Evolutionary conservation across 2,888 invertebrate genomes (phyloP).

Genomic region (Cerceris ruficornis): DNA sequence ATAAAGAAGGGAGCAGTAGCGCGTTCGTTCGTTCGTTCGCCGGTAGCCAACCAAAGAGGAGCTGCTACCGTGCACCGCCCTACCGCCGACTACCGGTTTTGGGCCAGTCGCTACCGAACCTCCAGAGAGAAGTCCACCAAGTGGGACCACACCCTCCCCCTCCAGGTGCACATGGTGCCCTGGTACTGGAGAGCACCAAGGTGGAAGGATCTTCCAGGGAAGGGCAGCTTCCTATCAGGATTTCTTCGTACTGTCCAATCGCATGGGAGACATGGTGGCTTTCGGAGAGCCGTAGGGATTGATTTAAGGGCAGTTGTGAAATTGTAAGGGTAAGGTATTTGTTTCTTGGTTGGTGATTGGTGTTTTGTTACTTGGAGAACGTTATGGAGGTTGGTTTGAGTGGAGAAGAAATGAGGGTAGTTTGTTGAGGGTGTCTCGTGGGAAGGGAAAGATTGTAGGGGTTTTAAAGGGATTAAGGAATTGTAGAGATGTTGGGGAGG

Average conservation of each 20-base stretch:
- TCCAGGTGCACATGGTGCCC: slow-evolving; percentile 40
- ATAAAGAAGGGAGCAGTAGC: slow-evolving; percentile 71
- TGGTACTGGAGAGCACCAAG: slow-evolving; percentile 29
- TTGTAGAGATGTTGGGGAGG: too few species aligned
- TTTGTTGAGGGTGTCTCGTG: too few species aligned
- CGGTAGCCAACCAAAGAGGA: slow-evolving; percentile 79
- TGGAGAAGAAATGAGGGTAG: too few species aligned
- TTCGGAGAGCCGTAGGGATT: background rate
- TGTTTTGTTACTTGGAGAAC: too few species aligned
- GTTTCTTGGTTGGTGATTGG: too few species aligned
- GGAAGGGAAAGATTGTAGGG: too few species aligned
- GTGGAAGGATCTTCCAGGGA: slow-evolving; percentile 23
- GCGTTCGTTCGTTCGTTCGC: slow-evolving; percentile 65
- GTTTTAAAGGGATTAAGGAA: too few species aligned
- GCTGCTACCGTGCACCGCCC: slow-evolving; percentile 81
- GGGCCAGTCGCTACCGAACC: slow-evolving; percentile 74
- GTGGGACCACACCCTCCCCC: slow-evolving; percentile 73
- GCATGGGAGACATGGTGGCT: slow-evolving; percentile 5
- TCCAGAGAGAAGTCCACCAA: slow-evolving; percentile 60
- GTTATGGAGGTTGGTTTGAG: too few species aligned
- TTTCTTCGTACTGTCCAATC: slow-evolving; percentile 5
- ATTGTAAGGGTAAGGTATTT: background rate
- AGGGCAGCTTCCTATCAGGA: slow-evolving; percentile 42
- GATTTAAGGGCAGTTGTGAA: background rate
- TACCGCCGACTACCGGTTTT: slow-evolving; percentile 80